These are phyloP conservation scores for Limosa lapponica DNA, from an alignment of 2,797 vertebrate genomes.

Conservation along the genomic window DNA sequence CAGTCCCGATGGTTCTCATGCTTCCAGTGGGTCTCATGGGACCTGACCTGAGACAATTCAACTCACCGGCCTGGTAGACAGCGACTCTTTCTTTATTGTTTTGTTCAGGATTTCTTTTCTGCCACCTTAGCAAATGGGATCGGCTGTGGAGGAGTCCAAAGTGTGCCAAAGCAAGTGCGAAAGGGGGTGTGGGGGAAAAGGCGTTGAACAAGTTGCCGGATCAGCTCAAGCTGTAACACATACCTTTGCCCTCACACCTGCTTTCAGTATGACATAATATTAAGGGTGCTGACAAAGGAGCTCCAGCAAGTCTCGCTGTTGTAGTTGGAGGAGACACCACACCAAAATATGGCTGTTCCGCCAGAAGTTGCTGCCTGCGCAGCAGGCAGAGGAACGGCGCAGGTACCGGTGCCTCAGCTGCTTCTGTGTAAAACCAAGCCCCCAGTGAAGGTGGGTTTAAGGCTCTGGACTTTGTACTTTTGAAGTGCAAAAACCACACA, in stretches of 20 bases:
- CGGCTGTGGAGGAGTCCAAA: neutral
- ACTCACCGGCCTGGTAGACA: neutral
- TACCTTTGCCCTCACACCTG: neutral
- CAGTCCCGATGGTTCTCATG: neutral
- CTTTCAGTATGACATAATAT: constrained; percentile 2
- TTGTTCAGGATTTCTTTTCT: neutral
- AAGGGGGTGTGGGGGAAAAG: neutral
- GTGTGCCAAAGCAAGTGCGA: neutral
- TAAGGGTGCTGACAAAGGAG: constrained; percentile 27
- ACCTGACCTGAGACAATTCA: neutral
- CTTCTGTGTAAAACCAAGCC: neutral
- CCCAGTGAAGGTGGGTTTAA: neutral
- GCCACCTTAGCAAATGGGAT: neutral
- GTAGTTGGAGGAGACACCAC: neutral
- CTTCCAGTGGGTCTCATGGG: accelerated
- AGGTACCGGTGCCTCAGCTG: neutral
- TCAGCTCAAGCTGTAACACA: neutral
- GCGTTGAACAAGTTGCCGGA: neutral
- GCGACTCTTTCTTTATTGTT: neutral
- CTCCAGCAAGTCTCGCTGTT: neutral
- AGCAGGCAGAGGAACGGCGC: accelerated
- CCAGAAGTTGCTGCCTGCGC: neutral
- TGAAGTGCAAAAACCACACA: neutral
- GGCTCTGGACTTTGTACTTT: neutral
- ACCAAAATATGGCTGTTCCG: neutral